These are phyloP conservation scores for Mustela lutreola DNA, from an alignment of 2,113 vertebrate genomes.

Conservation along the genomic window DNA sequence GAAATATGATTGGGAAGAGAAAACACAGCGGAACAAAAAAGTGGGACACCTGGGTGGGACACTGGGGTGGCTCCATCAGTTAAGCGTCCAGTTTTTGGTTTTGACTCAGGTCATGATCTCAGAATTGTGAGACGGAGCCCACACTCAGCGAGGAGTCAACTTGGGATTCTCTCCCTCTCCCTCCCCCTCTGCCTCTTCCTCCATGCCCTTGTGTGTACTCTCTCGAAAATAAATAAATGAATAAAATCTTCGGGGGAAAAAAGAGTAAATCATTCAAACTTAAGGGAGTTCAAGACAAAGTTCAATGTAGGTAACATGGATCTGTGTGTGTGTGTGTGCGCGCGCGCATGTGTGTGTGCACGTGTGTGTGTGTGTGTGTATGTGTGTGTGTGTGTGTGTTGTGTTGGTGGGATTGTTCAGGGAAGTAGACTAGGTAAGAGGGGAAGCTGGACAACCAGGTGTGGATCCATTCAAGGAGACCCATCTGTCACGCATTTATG, in stretches of 20 bases:
- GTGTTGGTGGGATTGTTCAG: fast-evolving
- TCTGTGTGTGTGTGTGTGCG: too few species aligned
- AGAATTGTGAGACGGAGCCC: not conserved
- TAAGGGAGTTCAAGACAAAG: not conserved
- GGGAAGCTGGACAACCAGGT: not conserved
- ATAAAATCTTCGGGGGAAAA: not conserved
- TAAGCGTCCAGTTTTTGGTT: not conserved
- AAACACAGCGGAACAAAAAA: not conserved
- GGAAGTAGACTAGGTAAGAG: not conserved
- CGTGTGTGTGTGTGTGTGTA: too few species aligned
- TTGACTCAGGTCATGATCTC: not conserved
- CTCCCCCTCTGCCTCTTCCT: not conserved
- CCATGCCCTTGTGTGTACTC: not conserved
- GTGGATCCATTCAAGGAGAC: not conserved
- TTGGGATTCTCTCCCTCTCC: not conserved
- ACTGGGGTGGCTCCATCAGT: not conserved
- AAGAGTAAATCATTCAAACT: not conserved
- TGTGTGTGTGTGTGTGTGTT: not conserved
- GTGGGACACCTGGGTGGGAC: not conserved
- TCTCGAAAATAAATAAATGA: not conserved
- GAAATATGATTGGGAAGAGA: not conserved
- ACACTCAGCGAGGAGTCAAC: not conserved
- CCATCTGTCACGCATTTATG: fast-evolving
- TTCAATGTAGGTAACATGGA: not conserved
- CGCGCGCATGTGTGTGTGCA: too few species aligned